phyloP scores from a whole-genome alignment of 2,888 invertebrate genomes.

The Masnerella sp. region DNA sequence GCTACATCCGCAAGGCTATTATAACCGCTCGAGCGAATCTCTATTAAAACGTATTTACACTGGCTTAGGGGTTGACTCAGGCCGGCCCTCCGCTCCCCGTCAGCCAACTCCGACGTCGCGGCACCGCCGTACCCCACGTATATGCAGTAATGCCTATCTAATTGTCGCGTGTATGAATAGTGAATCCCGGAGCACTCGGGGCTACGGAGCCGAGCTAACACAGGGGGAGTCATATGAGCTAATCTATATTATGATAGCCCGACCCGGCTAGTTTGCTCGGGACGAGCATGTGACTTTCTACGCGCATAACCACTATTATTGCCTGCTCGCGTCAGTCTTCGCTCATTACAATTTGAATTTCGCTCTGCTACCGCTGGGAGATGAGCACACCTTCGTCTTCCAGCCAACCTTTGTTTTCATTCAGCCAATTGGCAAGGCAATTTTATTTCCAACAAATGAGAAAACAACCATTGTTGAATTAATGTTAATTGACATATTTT shows the following conservation, averaged over 20 bases:
- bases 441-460: too few species aligned
- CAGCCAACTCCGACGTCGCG: conserved; percentile 68
- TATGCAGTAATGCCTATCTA: conserved; percentile 77
- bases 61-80: conserved; percentile 78
- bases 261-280: conserved; percentile 52
- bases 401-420: too few species aligned
- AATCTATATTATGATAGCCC: conserved; percentile 78
- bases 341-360: conserved; percentile 60
- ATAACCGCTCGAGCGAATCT: conserved; percentile 78
- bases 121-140: conserved; percentile 61
- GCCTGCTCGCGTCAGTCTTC: conserved; percentile 63
- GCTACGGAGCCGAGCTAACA: conserved; percentile 76
- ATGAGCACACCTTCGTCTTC: conserved; percentile 38
- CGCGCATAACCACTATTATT: conserved; percentile 63
- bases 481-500: too few species aligned
- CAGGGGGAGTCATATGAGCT: conserved; percentile 76
- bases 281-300: conserved; percentile 50
- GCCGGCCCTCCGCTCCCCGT: conserved; percentile 72
- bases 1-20: conserved; percentile 77
- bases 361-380: conserved; percentile 37
- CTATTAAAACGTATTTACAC: conserved; percentile 78
- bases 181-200: conserved; percentile 77
- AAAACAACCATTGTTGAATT: too few species aligned
- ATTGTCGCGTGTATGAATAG: conserved; percentile 78
- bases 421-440: too few species aligned